A percentile compares a stretch with the other conserved stretches of the same genome.
Evolutionary conservation across 2,888 invertebrate species (phyloP).

Genomic region (Tuta absoluta): DNA sequence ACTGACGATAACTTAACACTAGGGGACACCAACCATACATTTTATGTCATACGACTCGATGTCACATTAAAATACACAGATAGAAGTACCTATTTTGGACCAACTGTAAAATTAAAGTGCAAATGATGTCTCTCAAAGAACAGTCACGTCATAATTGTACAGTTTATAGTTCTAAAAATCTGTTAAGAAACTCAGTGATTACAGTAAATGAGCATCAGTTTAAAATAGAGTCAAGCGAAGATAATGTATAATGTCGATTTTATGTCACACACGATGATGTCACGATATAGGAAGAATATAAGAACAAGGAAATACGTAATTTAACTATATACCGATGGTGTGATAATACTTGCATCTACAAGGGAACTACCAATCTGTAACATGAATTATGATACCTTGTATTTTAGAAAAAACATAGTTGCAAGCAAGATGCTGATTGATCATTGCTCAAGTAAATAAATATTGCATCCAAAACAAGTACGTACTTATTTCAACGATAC

Average conservation of each 20-base stretch:
- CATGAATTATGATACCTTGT: neutral
- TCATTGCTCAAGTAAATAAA: too few relatives aligned
- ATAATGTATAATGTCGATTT: neutral
- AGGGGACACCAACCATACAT: neutral
- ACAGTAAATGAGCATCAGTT: neutral
- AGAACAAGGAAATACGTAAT: neutral
- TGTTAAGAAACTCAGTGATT: too few relatives aligned
- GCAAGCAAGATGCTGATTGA: too few relatives aligned
- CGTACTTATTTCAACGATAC: neutral
- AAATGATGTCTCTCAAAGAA: too few relatives aligned
- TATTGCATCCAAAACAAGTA: too few relatives aligned
- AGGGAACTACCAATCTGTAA: neutral
- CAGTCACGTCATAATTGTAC: too few relatives aligned
- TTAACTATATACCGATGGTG: neutral
- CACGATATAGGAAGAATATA: neutral
- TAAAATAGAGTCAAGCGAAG: neutral
- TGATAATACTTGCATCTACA: neutral
- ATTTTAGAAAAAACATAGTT: neutral
- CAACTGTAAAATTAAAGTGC: too few relatives aligned
- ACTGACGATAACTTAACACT: conserved; percentile 6
- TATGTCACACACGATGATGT: neutral
- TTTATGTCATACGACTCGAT: neutral
- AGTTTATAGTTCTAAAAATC: too few relatives aligned
- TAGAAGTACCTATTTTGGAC: too few relatives aligned
- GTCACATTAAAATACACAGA: neutral